phyloP scores from a whole-genome alignment of 2,797 vertebrate genomes.

The Lepus townsendii region DNA sequence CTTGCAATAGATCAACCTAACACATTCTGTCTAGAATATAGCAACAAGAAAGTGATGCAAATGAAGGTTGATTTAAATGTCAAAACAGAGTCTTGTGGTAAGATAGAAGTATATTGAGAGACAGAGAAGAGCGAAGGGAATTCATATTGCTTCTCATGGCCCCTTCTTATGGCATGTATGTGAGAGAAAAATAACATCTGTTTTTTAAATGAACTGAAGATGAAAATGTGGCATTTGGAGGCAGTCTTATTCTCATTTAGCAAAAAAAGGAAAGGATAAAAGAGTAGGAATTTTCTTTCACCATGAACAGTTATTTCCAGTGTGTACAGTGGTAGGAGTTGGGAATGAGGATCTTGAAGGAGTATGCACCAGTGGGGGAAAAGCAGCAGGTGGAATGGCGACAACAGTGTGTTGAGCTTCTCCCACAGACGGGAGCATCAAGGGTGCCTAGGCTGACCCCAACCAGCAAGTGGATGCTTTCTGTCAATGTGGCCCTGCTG shows the following conservation, averaged over 20 bases:
- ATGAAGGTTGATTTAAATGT: neutral
- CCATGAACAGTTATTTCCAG: neutral
- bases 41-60: neutral
- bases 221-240: neutral
- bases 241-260: conserved; percentile 16
- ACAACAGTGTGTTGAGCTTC: neutral
- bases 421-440: neutral
- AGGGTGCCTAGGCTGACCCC: neutral
- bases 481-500: fast-evolving
- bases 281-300: neutral
- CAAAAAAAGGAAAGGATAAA: neutral
- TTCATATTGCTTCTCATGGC: neutral
- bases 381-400: neutral
- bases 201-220: neutral
- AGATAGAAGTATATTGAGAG: neutral
- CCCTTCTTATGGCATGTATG: too few relatives aligned
- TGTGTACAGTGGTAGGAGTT: neutral
- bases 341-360: neutral
- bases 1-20: neutral
- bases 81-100: neutral
- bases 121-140: neutral
- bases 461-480: neutral
- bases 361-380: neutral
- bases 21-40: neutral
- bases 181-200: neutral